Evolutionary conservation across 2,113 vertebrate species (phyloP).

Genomic region (Paraplagusia blochii): DNA sequence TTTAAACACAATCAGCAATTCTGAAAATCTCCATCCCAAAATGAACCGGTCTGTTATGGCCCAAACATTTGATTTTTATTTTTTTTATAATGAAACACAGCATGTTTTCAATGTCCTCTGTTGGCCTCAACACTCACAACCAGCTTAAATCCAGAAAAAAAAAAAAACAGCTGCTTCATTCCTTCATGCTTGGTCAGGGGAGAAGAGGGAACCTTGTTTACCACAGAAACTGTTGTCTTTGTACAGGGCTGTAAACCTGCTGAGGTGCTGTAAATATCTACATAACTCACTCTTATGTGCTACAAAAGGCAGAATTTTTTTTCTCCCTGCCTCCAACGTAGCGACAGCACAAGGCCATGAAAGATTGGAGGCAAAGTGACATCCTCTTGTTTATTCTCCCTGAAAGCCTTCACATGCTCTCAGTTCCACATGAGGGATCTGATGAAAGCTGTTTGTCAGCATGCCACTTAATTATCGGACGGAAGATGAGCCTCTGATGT

Average conservation of each 20-base stretch:
- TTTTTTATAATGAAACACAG: too few species aligned
- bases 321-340: conserved; percentile 50
- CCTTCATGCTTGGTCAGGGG: conserved; percentile 27
- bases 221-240: neutral
- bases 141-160: too few species aligned
- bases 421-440: conserved; percentile 81
- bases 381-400: conserved; percentile 72
- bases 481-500: conserved; percentile 68
- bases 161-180: too few species aligned
- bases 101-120: too few species aligned
- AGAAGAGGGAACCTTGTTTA: conserved; percentile 33
- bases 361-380: conserved; percentile 73
- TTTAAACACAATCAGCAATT: too few species aligned
- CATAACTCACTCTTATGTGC: conserved; percentile 28
- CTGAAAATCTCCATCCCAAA: too few species aligned
- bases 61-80: too few species aligned
- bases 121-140: too few species aligned
- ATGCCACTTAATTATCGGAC: conserved; percentile 78
- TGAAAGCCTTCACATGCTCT: conserved; percentile 78
- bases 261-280: conserved; percentile 10
- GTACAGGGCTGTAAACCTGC: too few species aligned
- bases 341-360: conserved; percentile 65
- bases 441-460: conserved; percentile 80
- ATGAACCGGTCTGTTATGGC: too few species aligned
- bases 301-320: conserved; percentile 24